phyloP scores from a whole-genome alignment of 2,113 vertebrate genomes.

The Tenebrosternarchus preto region DNA sequence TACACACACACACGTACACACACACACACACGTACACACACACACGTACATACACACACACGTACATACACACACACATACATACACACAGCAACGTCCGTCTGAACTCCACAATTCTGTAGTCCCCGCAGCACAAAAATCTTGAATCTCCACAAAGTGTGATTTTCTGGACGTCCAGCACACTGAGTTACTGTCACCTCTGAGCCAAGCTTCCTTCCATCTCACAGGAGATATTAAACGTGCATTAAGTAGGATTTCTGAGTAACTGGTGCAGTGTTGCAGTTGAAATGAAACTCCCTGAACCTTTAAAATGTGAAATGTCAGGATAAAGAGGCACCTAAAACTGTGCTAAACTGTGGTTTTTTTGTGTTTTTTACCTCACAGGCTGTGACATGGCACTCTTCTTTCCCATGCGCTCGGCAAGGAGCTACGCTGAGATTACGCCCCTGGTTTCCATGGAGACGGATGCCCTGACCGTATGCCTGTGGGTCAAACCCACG shows the following conservation, averaged over 20 bases:
- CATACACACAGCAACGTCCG: not conserved
- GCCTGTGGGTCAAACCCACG: slow-evolving; percentile 88
- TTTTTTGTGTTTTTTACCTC: slow-evolving; percentile 21
- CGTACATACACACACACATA: slow-evolving; percentile 2
- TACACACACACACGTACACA: too few relatives aligned
- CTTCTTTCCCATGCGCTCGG: slow-evolving; percentile 93
- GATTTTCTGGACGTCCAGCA: too few relatives aligned
- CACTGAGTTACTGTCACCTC: too few relatives aligned
- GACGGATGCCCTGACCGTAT: slow-evolving; percentile 81
- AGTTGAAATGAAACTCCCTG: too few relatives aligned
- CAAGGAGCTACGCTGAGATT: slow-evolving; percentile 83
- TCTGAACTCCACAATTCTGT: too few relatives aligned
- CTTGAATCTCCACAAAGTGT: not conserved
- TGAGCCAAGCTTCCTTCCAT: too few relatives aligned
- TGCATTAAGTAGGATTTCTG: not conserved
- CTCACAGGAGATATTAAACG: not conserved
- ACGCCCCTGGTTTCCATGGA: slow-evolving; percentile 72
- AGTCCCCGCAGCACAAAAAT: not conserved
- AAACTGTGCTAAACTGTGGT: too few relatives aligned
- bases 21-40: slow-evolving; percentile 4
- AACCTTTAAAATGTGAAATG: too few relatives aligned
- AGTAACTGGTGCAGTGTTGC: not conserved
- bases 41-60: slow-evolving; percentile 15
- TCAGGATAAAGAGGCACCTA: too few relatives aligned
- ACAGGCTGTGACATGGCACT: slow-evolving; percentile 88